A percentile compares a stretch with the other conserved stretches of the same genome.
Conservation (phyloP, 2,888 invertebrate species). For the Eupithecia dodoneata region DNA sequence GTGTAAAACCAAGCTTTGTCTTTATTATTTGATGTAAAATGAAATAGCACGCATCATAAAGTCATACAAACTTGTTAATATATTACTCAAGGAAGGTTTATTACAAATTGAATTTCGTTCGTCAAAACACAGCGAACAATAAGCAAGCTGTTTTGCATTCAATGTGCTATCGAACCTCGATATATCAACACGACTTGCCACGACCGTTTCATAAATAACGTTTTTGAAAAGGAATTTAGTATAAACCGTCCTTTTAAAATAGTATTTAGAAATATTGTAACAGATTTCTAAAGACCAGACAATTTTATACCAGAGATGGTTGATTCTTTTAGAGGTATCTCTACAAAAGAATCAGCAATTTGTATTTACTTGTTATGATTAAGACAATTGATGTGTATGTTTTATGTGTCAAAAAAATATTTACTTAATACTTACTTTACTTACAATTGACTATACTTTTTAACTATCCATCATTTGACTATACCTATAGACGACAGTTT, state of each 20-base stretch:
- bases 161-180: constrained; percentile 37
- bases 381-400: too few relatives aligned
- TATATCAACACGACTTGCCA: constrained; percentile 24
- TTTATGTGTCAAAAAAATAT: too few relatives aligned
- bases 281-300: neutral
- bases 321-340: too few relatives aligned
- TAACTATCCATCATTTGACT: too few relatives aligned
- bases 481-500: too few relatives aligned
- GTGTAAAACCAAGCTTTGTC: neutral
- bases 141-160: constrained; percentile 44
- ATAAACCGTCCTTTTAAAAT: neutral
- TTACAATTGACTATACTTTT: too few relatives aligned
- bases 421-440: too few relatives aligned
- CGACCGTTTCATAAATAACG: constrained; percentile 16
- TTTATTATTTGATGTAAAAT: neutral
- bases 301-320: neutral
- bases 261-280: neutral
- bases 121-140: constrained; percentile 39
- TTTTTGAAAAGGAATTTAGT: constrained; percentile 10
- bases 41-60: neutral
- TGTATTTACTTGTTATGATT: too few relatives aligned
- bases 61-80: constrained; percentile 18
- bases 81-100: constrained; percentile 24
- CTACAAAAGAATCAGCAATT: too few relatives aligned
- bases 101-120: constrained; percentile 38